phyloP scores from a whole-genome alignment of 2,888 invertebrate genomes.

The Neria commutata region DNA sequence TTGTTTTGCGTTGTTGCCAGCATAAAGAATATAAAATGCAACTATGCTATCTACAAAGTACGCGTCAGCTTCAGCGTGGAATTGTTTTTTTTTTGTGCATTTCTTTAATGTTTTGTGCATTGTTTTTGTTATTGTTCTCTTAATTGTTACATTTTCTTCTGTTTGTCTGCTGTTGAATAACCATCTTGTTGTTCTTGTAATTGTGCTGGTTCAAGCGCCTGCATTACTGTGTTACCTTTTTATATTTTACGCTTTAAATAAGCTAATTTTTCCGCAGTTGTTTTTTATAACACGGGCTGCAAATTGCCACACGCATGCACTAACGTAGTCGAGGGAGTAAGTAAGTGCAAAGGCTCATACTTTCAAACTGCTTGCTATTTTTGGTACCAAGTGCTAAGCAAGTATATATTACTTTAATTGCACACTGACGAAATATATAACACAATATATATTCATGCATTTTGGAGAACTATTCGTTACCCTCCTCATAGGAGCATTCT shows the following conservation, averaged over 20 bases:
- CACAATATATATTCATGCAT: too few relatives aligned
- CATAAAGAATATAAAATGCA: conserved; percentile 8
- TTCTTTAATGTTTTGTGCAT: conserved; percentile 7
- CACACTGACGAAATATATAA: too few relatives aligned
- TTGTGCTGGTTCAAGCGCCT: conserved; percentile 5
- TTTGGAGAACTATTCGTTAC: too few relatives aligned
- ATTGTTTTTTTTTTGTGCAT: conserved; percentile 9
- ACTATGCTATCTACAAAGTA: conserved; percentile 11
- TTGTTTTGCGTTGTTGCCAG: conserved; percentile 7
- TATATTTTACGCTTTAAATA: neutral
- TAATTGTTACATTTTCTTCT: neutral
- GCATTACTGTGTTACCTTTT: neutral
- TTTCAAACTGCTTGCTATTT: too few relatives aligned
- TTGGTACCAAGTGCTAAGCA: too few relatives aligned
- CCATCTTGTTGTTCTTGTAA: neutral
- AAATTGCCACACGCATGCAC: too few relatives aligned
- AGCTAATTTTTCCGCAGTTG: neutral
- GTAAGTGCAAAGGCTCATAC: too few relatives aligned
- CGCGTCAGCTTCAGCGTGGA: too few relatives aligned
- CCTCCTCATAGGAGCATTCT: too few relatives aligned
- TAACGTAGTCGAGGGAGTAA: too few relatives aligned
- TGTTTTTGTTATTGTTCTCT: conserved; percentile 8
- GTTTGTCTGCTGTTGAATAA: neutral
- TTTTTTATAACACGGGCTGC: too few relatives aligned
- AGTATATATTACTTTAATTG: too few relatives aligned